phyloP scores from a whole-genome alignment of 2,797 vertebrate genomes.

The Peromyscus aztecus region DNA sequence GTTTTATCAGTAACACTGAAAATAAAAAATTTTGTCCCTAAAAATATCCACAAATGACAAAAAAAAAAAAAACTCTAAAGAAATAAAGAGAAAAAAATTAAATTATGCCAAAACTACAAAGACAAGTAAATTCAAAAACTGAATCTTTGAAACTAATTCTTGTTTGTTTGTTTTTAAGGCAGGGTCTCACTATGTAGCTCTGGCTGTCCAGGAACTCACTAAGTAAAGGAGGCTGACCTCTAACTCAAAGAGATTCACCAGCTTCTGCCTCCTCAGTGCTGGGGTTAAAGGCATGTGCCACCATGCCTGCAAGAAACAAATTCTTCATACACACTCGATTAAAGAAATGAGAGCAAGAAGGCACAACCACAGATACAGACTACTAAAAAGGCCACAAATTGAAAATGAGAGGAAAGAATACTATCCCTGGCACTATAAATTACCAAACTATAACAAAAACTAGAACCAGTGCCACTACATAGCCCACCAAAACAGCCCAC shows the following conservation, averaged over 20 bases:
- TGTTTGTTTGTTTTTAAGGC: neutral
- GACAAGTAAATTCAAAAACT: neutral
- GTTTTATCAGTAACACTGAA: neutral
- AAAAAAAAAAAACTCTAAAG: neutral
- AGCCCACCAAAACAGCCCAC: neutral
- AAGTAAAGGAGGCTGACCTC: neutral
- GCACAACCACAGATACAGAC: neutral
- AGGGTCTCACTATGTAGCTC: neutral
- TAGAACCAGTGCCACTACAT: neutral
- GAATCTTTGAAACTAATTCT: slow-evolving; percentile 40
- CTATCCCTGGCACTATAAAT: neutral
- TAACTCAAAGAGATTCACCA: neutral
- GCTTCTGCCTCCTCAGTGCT: neutral
- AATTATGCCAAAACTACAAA: neutral
- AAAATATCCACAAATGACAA: neutral
- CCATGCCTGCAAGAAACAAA: neutral
- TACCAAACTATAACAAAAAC: neutral
- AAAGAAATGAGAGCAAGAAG: neutral
- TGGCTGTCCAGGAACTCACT: neutral
- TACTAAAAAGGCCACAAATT: neutral
- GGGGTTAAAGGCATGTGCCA: neutral
- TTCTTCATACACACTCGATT: neutral
- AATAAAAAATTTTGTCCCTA: neutral
- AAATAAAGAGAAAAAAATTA: neutral
- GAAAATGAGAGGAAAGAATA: neutral